phyloP scores from a whole-genome alignment of 2,888 invertebrate genomes.

The Aphodius sticticus region DNA sequence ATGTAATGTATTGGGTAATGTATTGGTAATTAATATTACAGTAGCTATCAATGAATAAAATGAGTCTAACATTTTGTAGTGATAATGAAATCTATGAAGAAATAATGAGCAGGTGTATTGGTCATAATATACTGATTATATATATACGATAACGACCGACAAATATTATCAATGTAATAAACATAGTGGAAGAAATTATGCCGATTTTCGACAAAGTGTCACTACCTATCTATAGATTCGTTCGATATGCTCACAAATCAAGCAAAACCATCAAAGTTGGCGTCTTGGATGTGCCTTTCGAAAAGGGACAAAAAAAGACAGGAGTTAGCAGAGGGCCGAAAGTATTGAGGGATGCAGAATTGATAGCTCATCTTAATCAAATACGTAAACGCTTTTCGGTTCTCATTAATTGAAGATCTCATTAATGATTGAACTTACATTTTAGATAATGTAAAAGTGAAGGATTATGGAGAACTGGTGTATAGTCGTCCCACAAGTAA shows the following conservation, averaged over 20 bases:
- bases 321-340: slow-evolving; percentile 79
- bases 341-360: slow-evolving; percentile 69
- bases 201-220: neutral
- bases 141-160: neutral
- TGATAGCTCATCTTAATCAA: slow-evolving; percentile 68
- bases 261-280: slow-evolving; percentile 64
- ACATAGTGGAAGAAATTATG: neutral
- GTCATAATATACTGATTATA: neutral
- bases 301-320: slow-evolving; percentile 76
- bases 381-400: slow-evolving; percentile 63
- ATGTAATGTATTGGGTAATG: no score
- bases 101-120: neutral
- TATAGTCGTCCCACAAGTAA: slow-evolving; percentile 39
- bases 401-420: neutral
- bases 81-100: neutral
- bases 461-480: slow-evolving; percentile 71
- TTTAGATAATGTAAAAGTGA: slow-evolving; percentile 56
- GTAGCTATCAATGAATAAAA: no score
- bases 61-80: slow-evolving; percentile 16
- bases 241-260: neutral
- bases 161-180: neutral
- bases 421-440: slow-evolving; percentile 5
- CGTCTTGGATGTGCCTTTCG: slow-evolving; percentile 82
- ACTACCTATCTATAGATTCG: neutral
- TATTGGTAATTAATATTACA: no score